Base-by-base conservation (phyloP, 2,888 invertebrate species). In the Petrophora chlorosata region DNA sequence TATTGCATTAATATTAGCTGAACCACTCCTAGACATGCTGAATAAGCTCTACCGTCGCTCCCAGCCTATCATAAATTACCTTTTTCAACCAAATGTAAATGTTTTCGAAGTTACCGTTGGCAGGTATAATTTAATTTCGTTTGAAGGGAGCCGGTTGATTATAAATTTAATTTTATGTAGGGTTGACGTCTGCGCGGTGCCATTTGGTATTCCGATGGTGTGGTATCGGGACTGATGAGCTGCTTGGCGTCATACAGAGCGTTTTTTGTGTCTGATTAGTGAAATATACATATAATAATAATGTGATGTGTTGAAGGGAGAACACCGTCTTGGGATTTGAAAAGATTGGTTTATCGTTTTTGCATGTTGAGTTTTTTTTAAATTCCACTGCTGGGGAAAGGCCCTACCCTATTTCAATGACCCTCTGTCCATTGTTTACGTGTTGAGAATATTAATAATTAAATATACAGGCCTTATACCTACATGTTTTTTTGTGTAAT, bases 101-200 rank as follows among this genome's bases (percentile, higher is more conserved):
- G 79, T 86, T 85, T 83, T 79, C 75, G 63, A 79, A 80, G 79
- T 77, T 74, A 70, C 76, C 79, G 74, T 72, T 75, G 76, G 78
- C 82, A 83, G 81, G 82, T 84, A 79, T 83, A 85, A 87, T 87
- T 87, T 81, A 82, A 86, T 86, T 85, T 83, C 70, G 79, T 82
- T 82, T 78, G 72, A 77, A 79, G 72, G 74, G 73, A 75, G 80
- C 68, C 63, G 73, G 82, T 84, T 86, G 83, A 86, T 86, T 87
- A 86, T 86, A 83, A 86, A 87, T 85, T 87, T 82, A 86, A 87
- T 86, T 87, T 58, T 84, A 84, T 86, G 80, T 80, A 74, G 73
- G 76, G 75, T 70, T 82, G 82, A 79, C 79, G 76, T 78, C 71
- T 75, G 57, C 48, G 47, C 44, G 49, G 67, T 65, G 39, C 76